Evolutionary conservation across 2,888 invertebrate genomes (phyloP).

Genomic region (Eilema sororculum): DNA sequence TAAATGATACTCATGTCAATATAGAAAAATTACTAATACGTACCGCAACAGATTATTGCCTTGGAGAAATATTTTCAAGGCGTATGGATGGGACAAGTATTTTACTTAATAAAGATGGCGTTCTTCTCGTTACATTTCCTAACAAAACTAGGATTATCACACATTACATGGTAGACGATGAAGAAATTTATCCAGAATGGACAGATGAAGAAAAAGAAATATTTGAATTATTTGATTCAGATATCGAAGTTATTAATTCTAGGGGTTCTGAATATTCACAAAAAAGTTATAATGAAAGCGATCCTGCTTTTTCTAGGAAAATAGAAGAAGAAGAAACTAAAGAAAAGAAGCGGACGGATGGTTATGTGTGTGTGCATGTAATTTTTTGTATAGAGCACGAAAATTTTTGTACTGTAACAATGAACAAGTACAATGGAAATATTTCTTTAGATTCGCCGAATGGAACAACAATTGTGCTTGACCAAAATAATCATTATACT

Average conservation of each 20-base stretch:
- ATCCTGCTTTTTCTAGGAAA: conserved; percentile 55
- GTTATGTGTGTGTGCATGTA: conserved; percentile 72
- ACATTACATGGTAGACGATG: conserved; percentile 66
- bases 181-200: conserved; percentile 78
- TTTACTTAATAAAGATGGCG: conserved; percentile 76
- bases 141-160: conserved; percentile 78
- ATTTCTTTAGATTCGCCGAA: conserved; percentile 75
- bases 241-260: conserved; percentile 58
- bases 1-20: conserved; percentile 55
- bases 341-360: conserved; percentile 62
- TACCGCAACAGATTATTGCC: conserved; percentile 77
- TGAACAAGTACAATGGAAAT: conserved; percentile 70
- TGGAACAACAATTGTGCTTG: conserved; percentile 61
- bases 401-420: conserved; percentile 83
- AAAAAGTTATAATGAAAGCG: conserved; percentile 60
- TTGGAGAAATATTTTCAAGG: conserved; percentile 77
- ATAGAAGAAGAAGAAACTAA: conserved; percentile 55
- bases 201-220: conserved; percentile 71
- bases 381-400: conserved; percentile 79
- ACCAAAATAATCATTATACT: conserved; percentile 65
- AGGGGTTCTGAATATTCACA: conserved; percentile 59
- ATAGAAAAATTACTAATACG: conserved; percentile 73
- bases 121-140: conserved; percentile 74
- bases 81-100: conserved; percentile 78
- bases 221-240: conserved; percentile 60